Conservation (phyloP, 30 jellyfish, hydroid and myxozoan species). For the Turritopsis dohrnii region DNA sequence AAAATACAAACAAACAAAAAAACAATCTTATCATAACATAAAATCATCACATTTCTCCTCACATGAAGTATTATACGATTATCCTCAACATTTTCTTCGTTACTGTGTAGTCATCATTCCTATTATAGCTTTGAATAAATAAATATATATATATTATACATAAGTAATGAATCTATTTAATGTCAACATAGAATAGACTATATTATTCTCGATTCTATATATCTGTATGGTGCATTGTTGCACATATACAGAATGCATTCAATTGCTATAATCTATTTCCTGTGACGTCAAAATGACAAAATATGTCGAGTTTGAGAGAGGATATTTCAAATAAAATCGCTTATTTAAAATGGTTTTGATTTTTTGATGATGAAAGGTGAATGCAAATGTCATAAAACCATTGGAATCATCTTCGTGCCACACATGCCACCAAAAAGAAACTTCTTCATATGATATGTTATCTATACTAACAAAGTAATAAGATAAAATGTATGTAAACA, state of each 20-base stretch:
- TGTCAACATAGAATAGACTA: neutral
- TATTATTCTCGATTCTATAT: neutral
- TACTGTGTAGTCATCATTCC: neutral
- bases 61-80: neutral
- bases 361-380: no score
- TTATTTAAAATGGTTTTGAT: no score
- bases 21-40: neutral
- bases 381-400: no score
- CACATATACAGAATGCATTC: neutral
- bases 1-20: no score
- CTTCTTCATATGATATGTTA: no score
- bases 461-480: no score
- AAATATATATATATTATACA: neutral
- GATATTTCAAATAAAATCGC: neutral
- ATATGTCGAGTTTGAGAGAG: neutral
- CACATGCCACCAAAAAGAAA: no score
- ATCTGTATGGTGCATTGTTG: neutral
- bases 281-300: neutral
- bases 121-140: neutral
- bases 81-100: neutral
- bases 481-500: no score
- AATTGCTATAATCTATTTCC: neutral
- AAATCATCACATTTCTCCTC: neutral
- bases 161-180: neutral
- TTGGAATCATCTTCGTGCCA: no score